phyloP scores from a whole-genome alignment of 2,888 invertebrate genomes.

The Mythimna ferrago region DNA sequence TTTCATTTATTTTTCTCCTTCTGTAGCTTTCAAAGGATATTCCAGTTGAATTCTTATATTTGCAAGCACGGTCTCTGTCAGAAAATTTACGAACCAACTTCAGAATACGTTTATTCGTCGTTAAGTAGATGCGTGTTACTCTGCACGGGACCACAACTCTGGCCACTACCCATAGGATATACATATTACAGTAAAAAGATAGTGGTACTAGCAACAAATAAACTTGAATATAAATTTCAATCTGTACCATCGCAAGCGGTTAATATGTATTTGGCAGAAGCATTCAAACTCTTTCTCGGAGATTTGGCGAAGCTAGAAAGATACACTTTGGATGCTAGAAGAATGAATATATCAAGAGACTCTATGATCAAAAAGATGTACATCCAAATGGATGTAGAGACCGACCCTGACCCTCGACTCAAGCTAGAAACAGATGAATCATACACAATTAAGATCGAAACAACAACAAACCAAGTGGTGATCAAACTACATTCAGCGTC shows the following conservation, averaged over 20 bases:
- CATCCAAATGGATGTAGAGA: slow-evolving; percentile 88
- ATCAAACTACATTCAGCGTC: slow-evolving; percentile 91
- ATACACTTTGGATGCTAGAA: slow-evolving; percentile 69
- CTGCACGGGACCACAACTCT: slow-evolving; percentile 93
- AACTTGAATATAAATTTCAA: slow-evolving; percentile 87
- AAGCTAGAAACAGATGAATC: slow-evolving; percentile 93
- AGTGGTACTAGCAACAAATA: slow-evolving; percentile 89
- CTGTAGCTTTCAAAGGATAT: slow-evolving; percentile 41
- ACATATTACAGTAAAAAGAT: slow-evolving; percentile 91
- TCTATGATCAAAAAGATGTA: slow-evolving; percentile 74
- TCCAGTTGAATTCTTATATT: slow-evolving; percentile 66
- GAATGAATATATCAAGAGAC: slow-evolving; percentile 65
- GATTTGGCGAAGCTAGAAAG: slow-evolving; percentile 86
- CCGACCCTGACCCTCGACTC: slow-evolving; percentile 90
- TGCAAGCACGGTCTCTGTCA: slow-evolving; percentile 77
- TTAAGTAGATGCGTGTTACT: slow-evolving; percentile 93
- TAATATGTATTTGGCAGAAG: slow-evolving; percentile 78
- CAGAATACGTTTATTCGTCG: slow-evolving; percentile 75
- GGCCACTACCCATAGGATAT: slow-evolving; percentile 94
- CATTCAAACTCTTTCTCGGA: slow-evolving; percentile 87
- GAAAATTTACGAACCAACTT: slow-evolving; percentile 71
- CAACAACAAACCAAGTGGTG: slow-evolving; percentile 80
- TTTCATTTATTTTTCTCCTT: neutral
- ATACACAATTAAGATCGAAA: slow-evolving; percentile 91
- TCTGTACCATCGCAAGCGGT: slow-evolving; percentile 78